Evolutionary conservation across 2,888 invertebrate genomes (phyloP), one percentile per base, ranked within the genome.

Genomic region (Zeuzera pyrina): DNA sequence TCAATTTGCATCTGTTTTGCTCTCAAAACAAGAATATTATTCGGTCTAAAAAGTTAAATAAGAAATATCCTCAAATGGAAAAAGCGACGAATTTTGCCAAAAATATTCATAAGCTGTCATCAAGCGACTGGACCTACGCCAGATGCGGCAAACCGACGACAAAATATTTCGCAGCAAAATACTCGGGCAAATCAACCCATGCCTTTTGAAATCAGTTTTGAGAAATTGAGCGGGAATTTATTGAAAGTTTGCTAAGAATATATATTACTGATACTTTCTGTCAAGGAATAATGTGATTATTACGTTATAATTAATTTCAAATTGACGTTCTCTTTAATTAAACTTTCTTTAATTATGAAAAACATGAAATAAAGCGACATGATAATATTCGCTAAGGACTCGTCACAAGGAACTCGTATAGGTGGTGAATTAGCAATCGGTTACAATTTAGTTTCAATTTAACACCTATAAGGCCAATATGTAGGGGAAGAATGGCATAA

Each of bases 21-120:
- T 12, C 25, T 25, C 8, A 25, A 25, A 12, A 25, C 13, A 13
- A 12, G 25, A 41, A 42, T 41, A 44, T 51, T 67, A 66, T 63
- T 60, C 56, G 40, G 45, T 53, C 49, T 56, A 57, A 68, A 65
- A 71, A 70, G 61, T 64, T 67, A 57, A 71, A 72, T 59, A 65
- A 60, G 53, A 57, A 66, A 61, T 56, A 58, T 61, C 57, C 57
- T 57, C 50, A 60, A 62, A 60, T 65, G 57, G 68, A 63, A 63
- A 61, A 71, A 58, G 65, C 68, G 46, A 58, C 47, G 66, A 66
- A 67, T 74, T 77, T 71, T 66, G 78, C 69, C 77, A 76, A 74
- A 79, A 81, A 81, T 79, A 81, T 83, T 83, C 81, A 81, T 81
- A 79, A 78, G 78, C 78, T 81, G 81, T 79, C 81, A 81, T 79